These are phyloP conservation scores for Petrosia ficiformis DNA, from an alignment of 37 sponge, comb jelly and placozoan species.

Conservation along the genomic window DNA sequence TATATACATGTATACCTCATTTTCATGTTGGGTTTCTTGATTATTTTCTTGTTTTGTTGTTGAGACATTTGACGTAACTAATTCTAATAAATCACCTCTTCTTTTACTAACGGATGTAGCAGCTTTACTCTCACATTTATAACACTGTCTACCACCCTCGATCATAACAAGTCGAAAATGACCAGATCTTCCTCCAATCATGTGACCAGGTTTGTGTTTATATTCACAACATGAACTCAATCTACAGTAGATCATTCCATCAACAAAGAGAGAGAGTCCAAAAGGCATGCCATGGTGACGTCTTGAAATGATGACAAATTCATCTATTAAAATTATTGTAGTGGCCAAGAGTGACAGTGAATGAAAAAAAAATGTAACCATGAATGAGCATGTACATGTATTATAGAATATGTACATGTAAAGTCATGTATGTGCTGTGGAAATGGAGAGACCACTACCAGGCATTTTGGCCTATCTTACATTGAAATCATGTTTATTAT, in stretches of 20 bases:
- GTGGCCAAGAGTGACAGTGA: background rate
- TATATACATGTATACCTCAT: too few species aligned
- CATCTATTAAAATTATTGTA: conserved; percentile 10
- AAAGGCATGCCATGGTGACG: conserved; percentile 85
- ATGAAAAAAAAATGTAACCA: background rate
- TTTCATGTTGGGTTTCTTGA: too few species aligned
- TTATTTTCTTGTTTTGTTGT: too few species aligned
- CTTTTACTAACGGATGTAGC: too few species aligned
- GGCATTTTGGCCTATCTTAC: too few species aligned
- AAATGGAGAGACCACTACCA: too few species aligned
- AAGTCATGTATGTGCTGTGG: too few species aligned
- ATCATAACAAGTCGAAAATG: conserved; percentile 77
- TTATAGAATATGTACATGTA: too few species aligned
- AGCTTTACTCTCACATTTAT: conserved; percentile 34
- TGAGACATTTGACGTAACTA: too few species aligned
- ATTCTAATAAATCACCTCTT: too few species aligned
- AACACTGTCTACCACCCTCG: conserved; percentile 78
- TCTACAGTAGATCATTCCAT: conserved; percentile 82
- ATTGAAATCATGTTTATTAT: too few species aligned
- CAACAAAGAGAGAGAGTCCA: conserved; percentile 83
- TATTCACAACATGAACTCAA: conserved; percentile 95
- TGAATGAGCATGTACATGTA: too few species aligned
- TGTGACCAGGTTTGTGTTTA: conserved; percentile 76
- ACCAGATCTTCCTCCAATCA: conserved; percentile 64
- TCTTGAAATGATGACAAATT: conserved; percentile 67